Base-by-base conservation (phyloP, 2,113 vertebrate species). In the Mobula hypostoma region DNA sequence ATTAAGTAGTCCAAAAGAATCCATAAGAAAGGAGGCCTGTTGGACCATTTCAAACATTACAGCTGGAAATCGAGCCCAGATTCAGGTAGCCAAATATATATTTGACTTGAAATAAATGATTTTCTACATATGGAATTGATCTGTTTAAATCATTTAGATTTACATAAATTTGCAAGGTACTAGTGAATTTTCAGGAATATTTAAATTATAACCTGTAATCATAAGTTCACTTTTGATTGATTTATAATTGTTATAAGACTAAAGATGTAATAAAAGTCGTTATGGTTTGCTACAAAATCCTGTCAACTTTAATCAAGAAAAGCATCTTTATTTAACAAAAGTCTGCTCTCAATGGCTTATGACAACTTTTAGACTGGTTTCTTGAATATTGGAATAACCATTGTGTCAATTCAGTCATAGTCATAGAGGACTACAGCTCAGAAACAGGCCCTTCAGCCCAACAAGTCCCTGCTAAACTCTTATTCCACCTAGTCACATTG, bases 21-120 rank as follows among this genome's bases (percentile, higher is more conserved):
- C 99, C 56, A 99, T 99, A 94, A 97, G 98, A 94, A 99, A 99
- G 96, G 99, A 99, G 96, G 99, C 99, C 0, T 99, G 99, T 95
- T 99, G 99, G 99, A 99, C 99, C 94, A 99, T 99, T 96, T 99
- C 99, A 58, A 99, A 99, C 94, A 99, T 99, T 96, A 99, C 99
- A 70, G 99, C 99, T 91, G 99, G 99, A 94, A 99, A 99, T 97
- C 96, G 99, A 96, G 98, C 97, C 94, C 99, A 99, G 85, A 99
- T 99, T 96, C 99, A 99, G 98, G 98, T 99, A 96, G 17, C 8
- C 77, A 14, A 63, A 17, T 74, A 3, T 36, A 79, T 70, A 56
- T 74, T 74, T 48, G 5, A 14, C 24, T 56, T 40, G 19, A 74
- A 93, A 74, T 56, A 15, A 40, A 2, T 72, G 24, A 74, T 29